Conservation (phyloP, 2,888 invertebrate genomes). For the Drosophila tanythrix region DNA sequence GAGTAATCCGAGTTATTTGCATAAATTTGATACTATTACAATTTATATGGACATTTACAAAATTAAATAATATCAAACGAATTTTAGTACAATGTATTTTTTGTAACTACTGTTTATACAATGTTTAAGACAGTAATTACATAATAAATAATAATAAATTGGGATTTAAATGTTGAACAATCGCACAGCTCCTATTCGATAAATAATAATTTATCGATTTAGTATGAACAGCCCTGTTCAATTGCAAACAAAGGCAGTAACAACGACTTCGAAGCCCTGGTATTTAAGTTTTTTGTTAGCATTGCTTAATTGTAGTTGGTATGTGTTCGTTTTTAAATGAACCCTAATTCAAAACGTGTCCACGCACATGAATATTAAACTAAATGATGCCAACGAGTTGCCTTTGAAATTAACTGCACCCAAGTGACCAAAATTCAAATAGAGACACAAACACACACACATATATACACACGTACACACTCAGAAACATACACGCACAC, state of each 20-base stretch:
- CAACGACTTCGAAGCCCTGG: constrained; percentile 55
- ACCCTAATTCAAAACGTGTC: background rate
- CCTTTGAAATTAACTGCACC: background rate
- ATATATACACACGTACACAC: constrained; percentile 8
- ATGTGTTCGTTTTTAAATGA: constrained; percentile 37
- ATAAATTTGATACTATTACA: background rate
- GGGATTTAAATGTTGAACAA: background rate
- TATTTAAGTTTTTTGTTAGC: constrained; percentile 63
- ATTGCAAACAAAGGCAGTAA: constrained; percentile 38
- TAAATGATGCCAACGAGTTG: background rate
- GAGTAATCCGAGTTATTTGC: background rate
- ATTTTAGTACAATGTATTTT: background rate
- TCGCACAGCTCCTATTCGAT: constrained; percentile 2
- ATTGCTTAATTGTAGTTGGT: constrained; percentile 67
- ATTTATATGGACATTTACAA: background rate
- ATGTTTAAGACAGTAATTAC: background rate
- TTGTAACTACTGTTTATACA: background rate
- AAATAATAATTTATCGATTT: constrained; percentile 14
- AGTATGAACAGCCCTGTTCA: constrained; percentile 10
- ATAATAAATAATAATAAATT: background rate
- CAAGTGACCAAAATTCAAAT: constrained; percentile 2
- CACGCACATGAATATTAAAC: background rate
- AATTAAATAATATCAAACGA: background rate
- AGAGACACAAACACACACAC: constrained; percentile 11
- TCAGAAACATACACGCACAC: constrained; percentile 40